Evolutionary conservation across 2,797 vertebrate species (phyloP).

Genomic region (Sebastes diploproa): DNA sequence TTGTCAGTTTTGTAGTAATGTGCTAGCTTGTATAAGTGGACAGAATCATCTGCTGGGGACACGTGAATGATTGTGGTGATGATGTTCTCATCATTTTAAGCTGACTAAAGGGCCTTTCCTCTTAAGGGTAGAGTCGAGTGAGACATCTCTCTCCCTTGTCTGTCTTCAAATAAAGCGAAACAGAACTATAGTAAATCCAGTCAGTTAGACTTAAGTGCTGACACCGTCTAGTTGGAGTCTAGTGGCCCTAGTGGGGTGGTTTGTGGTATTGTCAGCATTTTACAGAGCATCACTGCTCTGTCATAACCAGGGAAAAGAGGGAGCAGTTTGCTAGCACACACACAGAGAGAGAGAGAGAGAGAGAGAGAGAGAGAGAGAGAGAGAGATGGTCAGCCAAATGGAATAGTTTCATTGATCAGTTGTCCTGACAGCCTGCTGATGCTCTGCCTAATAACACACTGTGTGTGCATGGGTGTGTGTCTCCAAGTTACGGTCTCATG

Average conservation of each 20-base stretch:
- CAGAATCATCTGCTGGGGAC: not conserved
- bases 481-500: slow-evolving; percentile 23
- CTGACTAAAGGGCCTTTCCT: slow-evolving; percentile 33
- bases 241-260: slow-evolving; percentile 56
- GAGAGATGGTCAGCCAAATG: slow-evolving; percentile 68
- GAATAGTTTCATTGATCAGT: slow-evolving; percentile 79
- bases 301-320: slow-evolving; percentile 51
- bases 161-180: slow-evolving; percentile 56
- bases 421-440: slow-evolving; percentile 73
- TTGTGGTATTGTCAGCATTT: slow-evolving; percentile 72
- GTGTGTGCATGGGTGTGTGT: slow-evolving; percentile 27
- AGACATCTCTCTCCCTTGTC: slow-evolving; percentile 33
- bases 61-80: slow-evolving; percentile 22
- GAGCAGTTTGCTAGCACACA: slow-evolving; percentile 35
- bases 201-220: slow-evolving; percentile 71
- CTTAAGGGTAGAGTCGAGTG: slow-evolving; percentile 24
- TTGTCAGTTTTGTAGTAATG: not conserved
- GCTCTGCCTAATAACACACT: slow-evolving; percentile 62
- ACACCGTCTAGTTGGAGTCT: slow-evolving; percentile 59
- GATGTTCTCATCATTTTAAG: slow-evolving; percentile 47
- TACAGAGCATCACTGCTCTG: slow-evolving; percentile 57
- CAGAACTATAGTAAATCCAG: slow-evolving; percentile 65
- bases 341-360: not conserved
- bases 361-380: slow-evolving; percentile 20
- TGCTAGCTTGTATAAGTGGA: not conserved